Conservation (phyloP, 2,797 vertebrate genomes). For the Spatula versicolor region DNA sequence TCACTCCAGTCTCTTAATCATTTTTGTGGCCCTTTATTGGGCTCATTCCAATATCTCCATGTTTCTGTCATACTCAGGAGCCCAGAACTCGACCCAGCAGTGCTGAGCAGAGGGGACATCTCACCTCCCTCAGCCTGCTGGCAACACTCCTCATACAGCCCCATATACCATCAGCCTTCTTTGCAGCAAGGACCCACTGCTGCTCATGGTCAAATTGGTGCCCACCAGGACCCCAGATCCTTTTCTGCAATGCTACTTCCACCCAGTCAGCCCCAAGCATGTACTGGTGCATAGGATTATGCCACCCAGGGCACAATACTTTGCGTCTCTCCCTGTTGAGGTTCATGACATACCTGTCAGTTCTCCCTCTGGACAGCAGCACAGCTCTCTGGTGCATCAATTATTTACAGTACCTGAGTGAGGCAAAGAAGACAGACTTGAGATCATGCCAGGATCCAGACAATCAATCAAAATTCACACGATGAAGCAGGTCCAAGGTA, state of each 20-base stretch:
- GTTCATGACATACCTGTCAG: neutral
- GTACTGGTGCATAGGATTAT: fast-evolving
- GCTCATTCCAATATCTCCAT: neutral
- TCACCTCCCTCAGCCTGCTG: neutral
- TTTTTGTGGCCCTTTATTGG: neutral
- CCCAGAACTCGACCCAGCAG: neutral
- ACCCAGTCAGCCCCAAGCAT: neutral
- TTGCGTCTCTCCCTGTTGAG: neutral
- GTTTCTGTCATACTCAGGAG: neutral
- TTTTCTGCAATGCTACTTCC: neutral
- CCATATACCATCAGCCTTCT: neutral
- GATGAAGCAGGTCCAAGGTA: neutral
- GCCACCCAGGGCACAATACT: neutral
- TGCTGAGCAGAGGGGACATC: neutral
- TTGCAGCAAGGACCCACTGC: neutral
- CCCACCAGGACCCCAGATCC: neutral
- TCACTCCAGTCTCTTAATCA: neutral
- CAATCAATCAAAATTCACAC: neutral
- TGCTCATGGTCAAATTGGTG: neutral
- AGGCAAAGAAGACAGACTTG: neutral
- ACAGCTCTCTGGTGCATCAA: neutral
- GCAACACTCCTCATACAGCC: neutral
- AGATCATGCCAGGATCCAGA: neutral
- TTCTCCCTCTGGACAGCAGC: conserved; percentile 20
- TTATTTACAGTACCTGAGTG: neutral